These are phyloP conservation scores for Tricholaema leucomelas DNA, from an alignment of 2,113 vertebrate species.

Conservation along the genomic window DNA sequence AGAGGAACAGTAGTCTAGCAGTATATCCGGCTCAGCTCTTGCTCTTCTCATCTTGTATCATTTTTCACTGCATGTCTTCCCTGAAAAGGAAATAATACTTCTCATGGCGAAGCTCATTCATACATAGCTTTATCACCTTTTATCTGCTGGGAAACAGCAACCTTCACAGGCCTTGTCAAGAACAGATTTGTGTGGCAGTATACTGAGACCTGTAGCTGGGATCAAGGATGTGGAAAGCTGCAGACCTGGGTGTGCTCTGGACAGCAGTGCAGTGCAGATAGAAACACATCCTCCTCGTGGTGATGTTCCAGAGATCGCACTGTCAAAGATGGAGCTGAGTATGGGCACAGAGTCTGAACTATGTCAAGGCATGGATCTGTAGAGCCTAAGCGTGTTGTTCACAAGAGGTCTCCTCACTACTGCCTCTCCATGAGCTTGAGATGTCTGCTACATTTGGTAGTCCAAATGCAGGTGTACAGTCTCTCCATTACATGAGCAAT, in stretches of 20 bases:
- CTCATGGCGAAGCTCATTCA: not conserved
- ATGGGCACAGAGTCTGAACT: not conserved
- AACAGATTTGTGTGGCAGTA: accelerated
- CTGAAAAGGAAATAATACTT: not conserved
- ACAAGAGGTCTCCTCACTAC: accelerated
- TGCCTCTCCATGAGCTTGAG: not conserved
- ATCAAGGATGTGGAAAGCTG: not conserved
- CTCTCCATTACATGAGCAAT: accelerated
- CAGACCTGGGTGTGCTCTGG: not conserved
- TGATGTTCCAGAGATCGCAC: not conserved
- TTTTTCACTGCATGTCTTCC: not conserved
- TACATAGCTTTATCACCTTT: not conserved
- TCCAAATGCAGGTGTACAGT: accelerated
- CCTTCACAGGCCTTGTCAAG: not conserved
- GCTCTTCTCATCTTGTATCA: not conserved
- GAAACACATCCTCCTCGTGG: accelerated
- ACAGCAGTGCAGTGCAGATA: not conserved
- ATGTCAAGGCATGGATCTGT: accelerated
- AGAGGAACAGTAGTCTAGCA: not conserved
- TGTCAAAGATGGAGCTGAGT: not conserved
- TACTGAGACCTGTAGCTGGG: not conserved
- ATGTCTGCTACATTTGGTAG: not conserved
- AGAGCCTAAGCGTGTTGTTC: accelerated
- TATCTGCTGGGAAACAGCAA: not conserved
- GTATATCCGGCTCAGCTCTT: not conserved